Conservation (phyloP, 2,888 invertebrate species). For the Harpagoxenus sublaevis region DNA sequence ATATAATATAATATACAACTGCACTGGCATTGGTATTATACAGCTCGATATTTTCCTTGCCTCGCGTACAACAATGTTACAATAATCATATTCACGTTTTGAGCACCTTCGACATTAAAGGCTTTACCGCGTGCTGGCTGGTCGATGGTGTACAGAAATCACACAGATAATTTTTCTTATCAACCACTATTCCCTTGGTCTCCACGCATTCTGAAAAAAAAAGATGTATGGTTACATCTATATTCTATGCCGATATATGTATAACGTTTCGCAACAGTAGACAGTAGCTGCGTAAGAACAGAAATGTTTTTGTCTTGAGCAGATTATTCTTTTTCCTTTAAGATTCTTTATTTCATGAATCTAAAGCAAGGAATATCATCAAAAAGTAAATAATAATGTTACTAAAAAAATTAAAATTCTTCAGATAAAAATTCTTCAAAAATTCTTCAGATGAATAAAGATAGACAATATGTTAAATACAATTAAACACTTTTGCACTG, state of each 20-base stretch:
- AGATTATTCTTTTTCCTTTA: constrained; percentile 11
- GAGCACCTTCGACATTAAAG: constrained; percentile 81
- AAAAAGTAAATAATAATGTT: neutral
- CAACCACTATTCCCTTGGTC: constrained; percentile 82
- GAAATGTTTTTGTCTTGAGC: neutral
- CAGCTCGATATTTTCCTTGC: constrained; percentile 48
- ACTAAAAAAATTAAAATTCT: neutral
- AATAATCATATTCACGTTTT: constrained; percentile 74
- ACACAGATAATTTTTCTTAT: constrained; percentile 84
- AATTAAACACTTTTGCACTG: constrained; percentile 17
- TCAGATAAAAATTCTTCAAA: neutral
- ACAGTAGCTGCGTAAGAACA: neutral
- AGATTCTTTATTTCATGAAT: neutral
- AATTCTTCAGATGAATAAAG: neutral
- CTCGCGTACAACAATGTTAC: constrained; percentile 30
- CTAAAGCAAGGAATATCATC: neutral
- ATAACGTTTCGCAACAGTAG: neutral
- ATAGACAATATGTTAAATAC: neutral
- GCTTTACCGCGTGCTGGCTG: constrained; percentile 80
- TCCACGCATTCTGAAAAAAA: constrained; percentile 83
- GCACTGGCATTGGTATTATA: constrained; percentile 56
- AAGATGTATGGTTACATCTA: constrained; percentile 10
- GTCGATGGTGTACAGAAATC: constrained; percentile 82
- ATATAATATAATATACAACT: constrained; percentile 55
- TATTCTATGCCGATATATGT: neutral